phyloP scores from a whole-genome alignment of 2,797 vertebrate species.

The Delichon dasypus region DNA sequence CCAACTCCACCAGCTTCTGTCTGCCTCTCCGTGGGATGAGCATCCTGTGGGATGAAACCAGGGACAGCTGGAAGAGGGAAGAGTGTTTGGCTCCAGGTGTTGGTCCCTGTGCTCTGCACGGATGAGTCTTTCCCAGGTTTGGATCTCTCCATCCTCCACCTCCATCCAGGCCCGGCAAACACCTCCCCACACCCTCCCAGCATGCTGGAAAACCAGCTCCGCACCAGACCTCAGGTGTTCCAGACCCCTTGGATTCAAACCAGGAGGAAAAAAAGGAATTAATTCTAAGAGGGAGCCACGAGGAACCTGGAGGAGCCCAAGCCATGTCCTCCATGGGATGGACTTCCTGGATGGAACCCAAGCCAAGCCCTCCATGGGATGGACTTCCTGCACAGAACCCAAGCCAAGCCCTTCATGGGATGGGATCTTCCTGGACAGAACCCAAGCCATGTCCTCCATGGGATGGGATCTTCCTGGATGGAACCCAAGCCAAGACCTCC shows the following conservation, averaged over 20 bases:
- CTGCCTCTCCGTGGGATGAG: neutral
- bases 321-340: neutral
- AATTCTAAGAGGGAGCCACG: fast-evolving
- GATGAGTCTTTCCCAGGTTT: neutral
- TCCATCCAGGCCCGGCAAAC: neutral
- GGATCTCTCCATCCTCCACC: neutral
- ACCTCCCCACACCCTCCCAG: neutral
- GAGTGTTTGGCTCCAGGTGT: neutral
- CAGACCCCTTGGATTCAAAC: neutral
- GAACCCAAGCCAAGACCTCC: neutral
- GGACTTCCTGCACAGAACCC: neutral
- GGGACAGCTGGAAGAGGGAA: neutral
- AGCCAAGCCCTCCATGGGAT: neutral
- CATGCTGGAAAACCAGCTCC: neutral
- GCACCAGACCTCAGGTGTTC: neutral
- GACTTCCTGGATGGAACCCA: neutral
- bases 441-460: neutral
- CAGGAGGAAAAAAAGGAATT: fast-evolving
- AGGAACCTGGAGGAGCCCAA: neutral
- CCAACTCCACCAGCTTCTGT: neutral
- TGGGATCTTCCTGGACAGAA: no score
- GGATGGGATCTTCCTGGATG: no score
- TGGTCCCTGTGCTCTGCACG: fast-evolving
- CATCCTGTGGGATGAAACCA: neutral
- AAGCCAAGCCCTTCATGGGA: neutral